A percentile compares a stretch with the other conserved stretches of the same genome.
Conservation (phyloP, 2,797 vertebrate genomes). For the Alcedo atthis region DNA sequence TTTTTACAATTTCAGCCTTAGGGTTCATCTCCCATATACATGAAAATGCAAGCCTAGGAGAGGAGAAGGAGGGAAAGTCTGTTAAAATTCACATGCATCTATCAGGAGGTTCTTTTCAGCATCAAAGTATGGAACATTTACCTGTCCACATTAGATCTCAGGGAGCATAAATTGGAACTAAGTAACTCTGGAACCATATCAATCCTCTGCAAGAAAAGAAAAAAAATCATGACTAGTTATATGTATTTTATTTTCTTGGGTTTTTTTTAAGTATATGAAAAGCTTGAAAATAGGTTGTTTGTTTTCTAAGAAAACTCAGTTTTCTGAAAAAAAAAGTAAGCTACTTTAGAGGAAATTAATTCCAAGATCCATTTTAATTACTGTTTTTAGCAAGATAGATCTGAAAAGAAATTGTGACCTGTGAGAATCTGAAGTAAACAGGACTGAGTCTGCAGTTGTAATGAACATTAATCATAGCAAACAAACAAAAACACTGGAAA, state of each 20-base stretch:
- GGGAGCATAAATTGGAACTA: conserved; percentile 95
- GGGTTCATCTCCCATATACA: conserved; percentile 97
- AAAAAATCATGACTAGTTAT: not conserved
- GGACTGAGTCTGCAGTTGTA: not conserved
- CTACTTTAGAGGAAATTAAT: not conserved
- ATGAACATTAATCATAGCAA: not conserved
- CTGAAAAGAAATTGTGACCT: not conserved
- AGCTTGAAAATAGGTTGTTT: not conserved
- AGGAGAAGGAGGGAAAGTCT: not conserved
- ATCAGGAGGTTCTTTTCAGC: not conserved
- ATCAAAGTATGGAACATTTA: conserved; percentile 33
- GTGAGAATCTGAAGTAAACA: not conserved
- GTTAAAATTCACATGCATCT: not conserved
- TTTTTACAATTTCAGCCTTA: conserved; percentile 90
- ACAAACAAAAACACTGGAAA: not conserved
- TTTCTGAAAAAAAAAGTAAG: not conserved
- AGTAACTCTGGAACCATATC: conserved; percentile 99
- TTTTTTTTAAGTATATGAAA: not conserved
- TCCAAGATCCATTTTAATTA: not conserved
- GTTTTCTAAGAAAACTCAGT: not conserved
- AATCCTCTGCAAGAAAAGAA: conserved; percentile 87
- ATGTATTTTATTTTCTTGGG: not conserved
- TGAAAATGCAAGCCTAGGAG: conserved; percentile 90
- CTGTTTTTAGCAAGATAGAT: not conserved
- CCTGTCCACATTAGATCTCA: conserved; percentile 94